Base-by-base conservation (phyloP, 2,888 invertebrate species). In the Drosophila paracracens region DNA sequence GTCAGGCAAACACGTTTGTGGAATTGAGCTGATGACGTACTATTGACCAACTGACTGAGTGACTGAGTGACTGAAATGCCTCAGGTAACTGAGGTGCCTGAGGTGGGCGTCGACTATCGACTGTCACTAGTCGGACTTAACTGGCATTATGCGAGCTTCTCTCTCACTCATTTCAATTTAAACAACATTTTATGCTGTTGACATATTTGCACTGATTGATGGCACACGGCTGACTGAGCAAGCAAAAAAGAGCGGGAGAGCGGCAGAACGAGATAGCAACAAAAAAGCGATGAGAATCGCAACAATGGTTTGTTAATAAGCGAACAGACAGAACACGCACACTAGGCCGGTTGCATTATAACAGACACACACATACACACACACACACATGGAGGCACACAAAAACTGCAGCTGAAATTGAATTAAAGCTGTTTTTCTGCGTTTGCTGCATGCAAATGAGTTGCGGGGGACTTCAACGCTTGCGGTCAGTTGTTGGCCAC, bases 381-480 rank as follows among this genome's bases (percentile, higher is more conserved):
- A 31, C 62, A 74, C 68, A 69, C 51, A 18, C 4, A 18, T 38
- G 13, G 18, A 38, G 16, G 4, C 25, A 46, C 16, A 35, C 57
- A 46, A 18, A 31, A 36, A 57, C 40, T 65, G 79, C 79, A 74
- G 67, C 70, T 76, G 69, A 85, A 85, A 88, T 85, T 83, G 86
- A 85, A 85, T 85, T 88, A 81, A 85, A 85, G 79, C 83, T 83
- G 79, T 66, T 88, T 83, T 79, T 60, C 70, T 76, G 66, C 85
- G 76, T 70, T 83, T 66, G 74, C 65, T 83, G 84, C 88, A 85
- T 85, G 84, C 84, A 85, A 85, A 85, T 85, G 86, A 85, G 81
- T 65, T 79, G 77, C 65, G 71, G 76, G 76, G 70, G 67, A 69
- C 70, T 74, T 70, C 66, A 81, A 72, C 63, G 88, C 74, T 69